Base-by-base conservation (phyloP, 2,888 invertebrate species). In the Hydriomena furcata region DNA sequence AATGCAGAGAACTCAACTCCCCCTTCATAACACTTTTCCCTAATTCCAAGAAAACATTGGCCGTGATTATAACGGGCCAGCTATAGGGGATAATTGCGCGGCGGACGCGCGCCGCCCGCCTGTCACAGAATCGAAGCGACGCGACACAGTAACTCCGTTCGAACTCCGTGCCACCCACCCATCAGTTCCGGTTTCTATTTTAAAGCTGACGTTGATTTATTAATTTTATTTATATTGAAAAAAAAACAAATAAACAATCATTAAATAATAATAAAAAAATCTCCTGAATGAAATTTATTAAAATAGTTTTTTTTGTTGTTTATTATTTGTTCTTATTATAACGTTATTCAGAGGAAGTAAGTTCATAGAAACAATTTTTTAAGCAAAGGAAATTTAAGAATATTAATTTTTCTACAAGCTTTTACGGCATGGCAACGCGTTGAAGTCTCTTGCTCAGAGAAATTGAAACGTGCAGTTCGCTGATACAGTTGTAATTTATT, bases 1-100 rank as follows among this genome's bases (percentile, higher is more conserved):
- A 84, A 82, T 84, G 82, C 84, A 82, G 79, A 79, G 78, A 77
- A 77, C 63, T 68, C 63, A 68, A 65, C 61, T 69, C 73, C 76
- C 81, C 80, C 76, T 78, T 76, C 72, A 74, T 74, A 73, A 80
- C 67, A 78, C 73, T 74, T 76, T 81, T 77, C 70, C 73, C 67
- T 66, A 71, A 74, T 71, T 74, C 61, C 46, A 59, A 72, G 66
- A 61, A 71, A 66, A 55, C 61, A 59, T 50, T 56, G 60, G 60
- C 66, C 58, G 34, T 44, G 53, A 38, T 47, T 52, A 27, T 38
- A 31, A 38, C 27, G 20, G 13, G 35, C 23, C 37, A 8, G 32
- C 27, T 21, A 7, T 7, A 12, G 5, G 30, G 13, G 31, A 7
- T 41, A 17, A 27, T 17, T 27, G n/a, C 12, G 40, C 30, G 40